phyloP scores from a whole-genome alignment of 2,888 invertebrate genomes.

The Linnaemya tessellans region DNA sequence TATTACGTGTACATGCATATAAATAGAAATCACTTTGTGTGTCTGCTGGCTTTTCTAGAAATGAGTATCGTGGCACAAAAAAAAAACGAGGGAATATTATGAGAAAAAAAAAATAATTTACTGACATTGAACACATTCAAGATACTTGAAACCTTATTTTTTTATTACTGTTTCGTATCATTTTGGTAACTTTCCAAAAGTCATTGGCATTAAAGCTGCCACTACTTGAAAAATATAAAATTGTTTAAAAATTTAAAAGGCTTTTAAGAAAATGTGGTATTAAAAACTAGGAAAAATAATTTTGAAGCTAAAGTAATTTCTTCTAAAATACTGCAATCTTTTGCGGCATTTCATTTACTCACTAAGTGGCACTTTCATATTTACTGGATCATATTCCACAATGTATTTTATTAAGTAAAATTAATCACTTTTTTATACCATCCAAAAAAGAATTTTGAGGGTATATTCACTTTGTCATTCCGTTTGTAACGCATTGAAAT shows the following conservation, averaged over 20 bases:
- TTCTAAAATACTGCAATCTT: too few species aligned
- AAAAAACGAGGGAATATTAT: not conserved
- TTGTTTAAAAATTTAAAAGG: not conserved
- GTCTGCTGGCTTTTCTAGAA: too few species aligned
- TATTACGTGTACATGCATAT: not conserved
- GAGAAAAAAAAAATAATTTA: constrained; percentile 39
- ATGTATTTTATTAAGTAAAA: too few species aligned
- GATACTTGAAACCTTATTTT: constrained; percentile 26
- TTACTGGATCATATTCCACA: too few species aligned
- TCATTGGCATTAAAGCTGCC: constrained; percentile 23
- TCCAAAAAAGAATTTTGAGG: too few species aligned
- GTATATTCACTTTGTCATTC: too few species aligned
- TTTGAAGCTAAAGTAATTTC: too few species aligned
- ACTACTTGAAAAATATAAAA: not conserved
- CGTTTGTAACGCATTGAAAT: too few species aligned
- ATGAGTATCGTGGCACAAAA: not conserved
- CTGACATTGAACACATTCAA: constrained; percentile 14
- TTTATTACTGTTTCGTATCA: not conserved
- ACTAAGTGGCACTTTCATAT: too few species aligned
- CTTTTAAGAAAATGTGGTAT: not conserved
- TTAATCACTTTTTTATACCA: too few species aligned
- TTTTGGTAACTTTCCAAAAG: constrained; percentile 41
- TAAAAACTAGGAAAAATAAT: too few species aligned
- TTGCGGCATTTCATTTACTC: too few species aligned
- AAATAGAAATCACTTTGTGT: not conserved